Evolutionary conservation across 2,888 invertebrate species (phyloP), one percentile per base, ranked within the genome.

Genomic region (Perithous albicinctus): DNA sequence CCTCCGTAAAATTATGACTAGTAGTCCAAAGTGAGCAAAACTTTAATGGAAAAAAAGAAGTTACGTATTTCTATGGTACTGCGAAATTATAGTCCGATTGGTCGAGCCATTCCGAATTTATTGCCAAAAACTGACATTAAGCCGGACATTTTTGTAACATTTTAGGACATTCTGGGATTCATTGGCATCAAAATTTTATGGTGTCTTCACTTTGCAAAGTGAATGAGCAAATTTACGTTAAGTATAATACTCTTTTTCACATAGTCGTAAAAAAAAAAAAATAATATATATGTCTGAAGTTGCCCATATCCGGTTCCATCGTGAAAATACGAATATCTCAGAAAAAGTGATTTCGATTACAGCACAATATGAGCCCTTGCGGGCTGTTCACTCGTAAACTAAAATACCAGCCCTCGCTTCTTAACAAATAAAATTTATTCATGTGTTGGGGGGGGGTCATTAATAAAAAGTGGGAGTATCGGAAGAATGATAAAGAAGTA

Each of bases 281-380:
- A 0, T n/a, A n/a, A n/a, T 29, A 29, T 29, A 29, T 29, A 43
- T 43, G 5, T 12, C 43, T n/a, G 5, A 43, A 43, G 43, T 5
- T 43, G 2, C n/a, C 15, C 10, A 23, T 23, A 51, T 8, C 23
- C 20, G 12, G 1, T 51, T 51, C 23, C 23, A 51, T 51, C 10
- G 10, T 48, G 6, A 20, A 51, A 8, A 2, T 8, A 51, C 8
- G 20, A 10, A 56, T 56, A 8, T 15, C 26, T 29, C 56, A 56
- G 15, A 32, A 5, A 56, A 56, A 32, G 8, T 20, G 51, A 32
- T 56, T 15, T n/a, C 56, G 56, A 32, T 56, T 56, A 56, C 26
- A 12, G 32, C 32, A 56, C 32, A 32, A 56, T 15, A n/a, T 10
- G n/a, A n/a, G n/a, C 7, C 7, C 20, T 1, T n/a, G n/a, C n/a